phyloP scores from a whole-genome alignment of 2,113 vertebrate genomes.

The Equus przewalskii region DNA sequence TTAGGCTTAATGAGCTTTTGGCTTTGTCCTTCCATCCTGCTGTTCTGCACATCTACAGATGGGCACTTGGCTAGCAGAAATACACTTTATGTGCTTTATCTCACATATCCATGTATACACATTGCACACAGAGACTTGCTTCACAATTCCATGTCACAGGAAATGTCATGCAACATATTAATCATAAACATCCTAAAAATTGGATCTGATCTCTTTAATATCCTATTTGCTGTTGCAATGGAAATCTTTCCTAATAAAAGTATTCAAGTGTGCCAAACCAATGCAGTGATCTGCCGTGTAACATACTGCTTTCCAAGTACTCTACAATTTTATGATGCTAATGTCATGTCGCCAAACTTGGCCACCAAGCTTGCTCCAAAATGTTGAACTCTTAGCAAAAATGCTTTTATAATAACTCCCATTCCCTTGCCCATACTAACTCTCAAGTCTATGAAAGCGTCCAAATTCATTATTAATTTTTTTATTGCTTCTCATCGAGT shows the following conservation, averaged over 20 bases:
- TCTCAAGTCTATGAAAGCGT: slow-evolving; percentile 25
- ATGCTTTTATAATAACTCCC: slow-evolving; percentile 64
- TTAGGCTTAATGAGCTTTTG: slow-evolving; percentile 13
- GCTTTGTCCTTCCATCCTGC: neutral
- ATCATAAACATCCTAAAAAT: slow-evolving; percentile 66
- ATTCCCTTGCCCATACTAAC: slow-evolving; percentile 22
- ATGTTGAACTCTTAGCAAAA: slow-evolving; percentile 69
- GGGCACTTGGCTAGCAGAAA: neutral
- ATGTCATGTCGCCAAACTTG: slow-evolving; percentile 68
- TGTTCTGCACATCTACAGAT: neutral
- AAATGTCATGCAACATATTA: slow-evolving; percentile 69
- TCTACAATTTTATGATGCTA: slow-evolving; percentile 66
- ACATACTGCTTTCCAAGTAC: slow-evolving; percentile 64
- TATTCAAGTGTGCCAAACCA: slow-evolving; percentile 54
- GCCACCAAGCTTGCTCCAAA: slow-evolving; percentile 73
- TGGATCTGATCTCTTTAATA: slow-evolving; percentile 67
- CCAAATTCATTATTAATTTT: slow-evolving; percentile 63
- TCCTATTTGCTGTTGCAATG: slow-evolving; percentile 74
- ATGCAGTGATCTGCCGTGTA: slow-evolving; percentile 20
- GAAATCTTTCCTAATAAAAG: slow-evolving; percentile 64
- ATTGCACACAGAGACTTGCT: neutral
- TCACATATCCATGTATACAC: neutral
- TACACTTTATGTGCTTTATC: neutral
- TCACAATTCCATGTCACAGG: slow-evolving; percentile 31
- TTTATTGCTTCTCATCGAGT: slow-evolving; percentile 45